Base-by-base conservation (phyloP, 2,888 invertebrate species). In the Phaedon cochleariae region DNA sequence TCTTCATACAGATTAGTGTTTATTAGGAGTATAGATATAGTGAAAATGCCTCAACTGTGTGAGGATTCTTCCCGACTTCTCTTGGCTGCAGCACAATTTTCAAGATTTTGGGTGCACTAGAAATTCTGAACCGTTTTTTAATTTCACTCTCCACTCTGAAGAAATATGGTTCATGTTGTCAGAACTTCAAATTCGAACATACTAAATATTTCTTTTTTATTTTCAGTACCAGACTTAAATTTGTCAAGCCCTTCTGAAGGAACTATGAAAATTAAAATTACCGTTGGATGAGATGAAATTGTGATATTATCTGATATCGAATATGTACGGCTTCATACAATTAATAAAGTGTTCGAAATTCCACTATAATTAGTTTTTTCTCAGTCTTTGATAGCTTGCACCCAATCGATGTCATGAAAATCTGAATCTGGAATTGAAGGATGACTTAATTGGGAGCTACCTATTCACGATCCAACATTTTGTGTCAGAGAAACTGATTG, bases 141-240 rank as follows among this genome's bases (percentile, higher is more conserved):
- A n/a, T n/a, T n/a, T n/a, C n/a, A n/a, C n/a, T n/a, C n/a, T n/a
- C n/a, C n/a, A n/a, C n/a, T n/a, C n/a, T n/a, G n/a, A n/a, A n/a
- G n/a, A n/a, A n/a, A n/a, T n/a, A n/a, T n/a, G n/a, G n/a, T n/a
- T n/a, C n/a, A n/a, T n/a, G n/a, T n/a, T n/a, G n/a, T n/a, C n/a
- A n/a, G n/a, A n/a, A n/a, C n/a, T n/a, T n/a, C n/a, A n/a, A n/a
- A n/a, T n/a, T n/a, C n/a, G n/a, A n/a, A 15, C 0, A 18, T 17
- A 31, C 52, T 34, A 41, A 52, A 48, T 34, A 49, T 60, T 63
- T n/a, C 26, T 5, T 60, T 66, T 57, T 59, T 62, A 74, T 74
- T 81, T 81, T 79, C 78, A 81, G 81, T 77, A 70, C 76, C 76
- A 77, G 80, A 80, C 75, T 77, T 80, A 82, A 81, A 79, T 80